Conservation (phyloP, 2,888 invertebrate species). For the Napeogenes sylphis region DNA sequence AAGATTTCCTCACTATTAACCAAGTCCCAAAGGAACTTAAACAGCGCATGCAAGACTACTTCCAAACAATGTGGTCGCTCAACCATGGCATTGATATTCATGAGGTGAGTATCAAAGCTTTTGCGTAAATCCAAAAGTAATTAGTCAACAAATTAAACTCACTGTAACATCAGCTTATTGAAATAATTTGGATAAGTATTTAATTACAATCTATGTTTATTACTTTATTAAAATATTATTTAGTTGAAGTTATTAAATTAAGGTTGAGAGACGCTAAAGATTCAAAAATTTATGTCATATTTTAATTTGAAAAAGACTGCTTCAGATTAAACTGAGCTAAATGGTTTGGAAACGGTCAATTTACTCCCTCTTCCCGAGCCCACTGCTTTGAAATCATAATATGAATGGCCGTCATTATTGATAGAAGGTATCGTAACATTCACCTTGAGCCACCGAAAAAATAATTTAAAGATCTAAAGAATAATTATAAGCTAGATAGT, state of each 20-base stretch:
- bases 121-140: conserved; percentile 8
- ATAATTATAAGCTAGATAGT: neutral
- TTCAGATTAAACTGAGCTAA: conserved; percentile 32
- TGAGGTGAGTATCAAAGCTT: conserved; percentile 80
- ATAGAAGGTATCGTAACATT: neutral
- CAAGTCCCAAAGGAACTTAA: conserved; percentile 97
- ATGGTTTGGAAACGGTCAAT: conserved; percentile 43
- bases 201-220: too few relatives aligned
- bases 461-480: neutral
- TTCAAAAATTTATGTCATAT: neutral
- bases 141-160: conserved; percentile 10
- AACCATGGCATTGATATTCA: conserved; percentile 98
- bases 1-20: conserved; percentile 95
- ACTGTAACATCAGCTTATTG: neutral
- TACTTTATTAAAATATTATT: too few relatives aligned
- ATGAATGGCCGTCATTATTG: conserved; percentile 11
- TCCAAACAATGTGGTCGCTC: conserved; percentile 98
- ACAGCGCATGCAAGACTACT: conserved; percentile 97
- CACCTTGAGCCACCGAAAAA: neutral
- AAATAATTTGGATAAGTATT: too few relatives aligned
- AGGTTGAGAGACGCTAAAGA: neutral
- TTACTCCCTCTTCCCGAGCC: conserved; percentile 30
- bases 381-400: conserved; percentile 15
- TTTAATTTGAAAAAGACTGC: conserved; percentile 11
- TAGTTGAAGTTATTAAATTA: too few relatives aligned